Conservation (phyloP, 1,140 invertebrate genomes). For the Acromyrmex charruanus region DNA sequence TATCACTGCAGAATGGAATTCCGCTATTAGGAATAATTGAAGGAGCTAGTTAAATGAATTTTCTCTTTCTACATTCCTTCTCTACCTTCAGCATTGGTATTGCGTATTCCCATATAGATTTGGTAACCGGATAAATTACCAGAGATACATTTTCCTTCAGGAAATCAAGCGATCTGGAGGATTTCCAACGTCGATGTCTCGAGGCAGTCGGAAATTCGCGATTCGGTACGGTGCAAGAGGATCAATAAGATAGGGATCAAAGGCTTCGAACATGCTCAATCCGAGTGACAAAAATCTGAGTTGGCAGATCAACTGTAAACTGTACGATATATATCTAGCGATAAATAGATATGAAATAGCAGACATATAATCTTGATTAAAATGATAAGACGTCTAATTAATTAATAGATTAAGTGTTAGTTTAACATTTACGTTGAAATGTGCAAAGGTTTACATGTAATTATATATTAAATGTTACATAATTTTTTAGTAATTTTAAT, state of each 20-base stretch:
- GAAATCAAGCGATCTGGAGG: slow-evolving; percentile 76
- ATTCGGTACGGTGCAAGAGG: slow-evolving; percentile 15
- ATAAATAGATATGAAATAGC: background rate
- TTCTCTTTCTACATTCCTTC: slow-evolving; percentile 3
- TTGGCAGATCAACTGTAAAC: slow-evolving; percentile 35
- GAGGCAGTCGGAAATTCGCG: slow-evolving; percentile 64
- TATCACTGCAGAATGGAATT: background rate
- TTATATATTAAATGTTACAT: background rate
- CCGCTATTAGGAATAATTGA: slow-evolving; percentile 2
- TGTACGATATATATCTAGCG: background rate
- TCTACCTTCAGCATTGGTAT: background rate
- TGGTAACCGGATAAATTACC: slow-evolving; percentile 78
- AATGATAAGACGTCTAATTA: background rate
- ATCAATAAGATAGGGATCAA: slow-evolving; percentile 61
- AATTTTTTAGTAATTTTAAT: background rate
- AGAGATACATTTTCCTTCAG: slow-evolving; percentile 77
- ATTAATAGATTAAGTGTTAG: background rate
- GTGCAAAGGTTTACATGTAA: background rate
- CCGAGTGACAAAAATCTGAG: slow-evolving; percentile 47
- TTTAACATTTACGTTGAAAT: background rate
- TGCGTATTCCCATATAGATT: slow-evolving; percentile 60
- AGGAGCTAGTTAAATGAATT: slow-evolving; percentile 23
- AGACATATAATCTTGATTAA: background rate
- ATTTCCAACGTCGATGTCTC: slow-evolving; percentile 79
- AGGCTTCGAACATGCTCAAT: slow-evolving; percentile 47